A percentile compares a stretch with the other conserved stretches of the same genome.
phyloP scores from a whole-genome alignment of 2,797 vertebrate species.

The Tarsius wallacei region DNA sequence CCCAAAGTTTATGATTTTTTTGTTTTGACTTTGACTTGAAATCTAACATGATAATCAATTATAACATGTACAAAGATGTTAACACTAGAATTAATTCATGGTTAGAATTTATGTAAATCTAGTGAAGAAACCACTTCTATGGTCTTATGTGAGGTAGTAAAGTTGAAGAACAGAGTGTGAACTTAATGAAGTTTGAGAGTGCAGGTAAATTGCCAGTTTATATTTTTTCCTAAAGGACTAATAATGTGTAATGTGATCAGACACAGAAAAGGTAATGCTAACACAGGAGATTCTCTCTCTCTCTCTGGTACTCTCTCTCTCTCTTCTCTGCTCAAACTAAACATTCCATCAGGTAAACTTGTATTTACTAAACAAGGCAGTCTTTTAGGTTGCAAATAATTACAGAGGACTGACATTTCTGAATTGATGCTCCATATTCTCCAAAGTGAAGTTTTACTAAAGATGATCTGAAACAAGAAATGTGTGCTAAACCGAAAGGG shows the following conservation, averaged over 20 bases:
- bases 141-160: not conserved
- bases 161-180: not conserved
- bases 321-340: not conserved
- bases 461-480: not conserved
- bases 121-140: not conserved
- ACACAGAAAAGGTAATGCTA: not conserved
- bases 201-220: not conserved
- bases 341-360: not conserved
- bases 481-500: not conserved
- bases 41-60: not conserved
- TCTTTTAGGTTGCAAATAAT: not conserved
- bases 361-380: not conserved
- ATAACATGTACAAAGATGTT: not conserved
- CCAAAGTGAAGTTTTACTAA: not conserved
- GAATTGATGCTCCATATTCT: not conserved
- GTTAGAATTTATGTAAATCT: not conserved
- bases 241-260: not conserved
- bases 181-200: not conserved
- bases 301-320: not conserved
- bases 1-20: not conserved
- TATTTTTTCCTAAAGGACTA: not conserved
- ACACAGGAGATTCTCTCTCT: not conserved
- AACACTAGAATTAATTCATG: not conserved
- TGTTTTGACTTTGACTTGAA: not conserved
- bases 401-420: not conserved